Evolutionary conservation across 2,113 vertebrate genomes (phyloP).

Genomic region (Copsychus sechellarum): DNA sequence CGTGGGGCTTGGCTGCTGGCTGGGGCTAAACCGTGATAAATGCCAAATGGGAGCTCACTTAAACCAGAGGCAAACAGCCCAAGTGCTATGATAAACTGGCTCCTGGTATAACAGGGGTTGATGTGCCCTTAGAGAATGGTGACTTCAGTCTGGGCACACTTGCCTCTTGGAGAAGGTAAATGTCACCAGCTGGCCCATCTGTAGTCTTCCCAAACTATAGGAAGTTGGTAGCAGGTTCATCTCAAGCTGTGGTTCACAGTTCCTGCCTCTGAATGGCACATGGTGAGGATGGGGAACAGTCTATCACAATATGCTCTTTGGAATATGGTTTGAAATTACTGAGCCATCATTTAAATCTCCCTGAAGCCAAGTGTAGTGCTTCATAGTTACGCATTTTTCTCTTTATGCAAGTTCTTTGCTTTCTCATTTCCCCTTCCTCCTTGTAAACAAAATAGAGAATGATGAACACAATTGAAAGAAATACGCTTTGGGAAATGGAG

Average conservation of each 20-base stretch:
- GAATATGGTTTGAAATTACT: not conserved
- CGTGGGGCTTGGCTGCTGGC: not conserved
- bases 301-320: not conserved
- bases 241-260: not conserved
- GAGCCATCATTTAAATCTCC: not conserved
- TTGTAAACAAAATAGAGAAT: not conserved
- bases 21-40: not conserved
- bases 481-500: not conserved
- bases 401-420: not conserved
- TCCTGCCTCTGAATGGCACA: not conserved
- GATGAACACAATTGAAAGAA: not conserved
- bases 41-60: not conserved
- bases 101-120: not conserved
- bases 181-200: not conserved
- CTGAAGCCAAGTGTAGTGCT: not conserved
- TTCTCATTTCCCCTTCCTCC: not conserved
- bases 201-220: not conserved
- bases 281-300: not conserved
- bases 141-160: not conserved
- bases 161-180: not conserved
- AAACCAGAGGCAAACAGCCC: not conserved
- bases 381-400: not conserved
- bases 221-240: not conserved
- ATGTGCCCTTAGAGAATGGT: not conserved
- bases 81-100: not conserved